phyloP scores from a whole-genome alignment of 2,797 vertebrate species.

The Lophotriccus pileatus region DNA sequence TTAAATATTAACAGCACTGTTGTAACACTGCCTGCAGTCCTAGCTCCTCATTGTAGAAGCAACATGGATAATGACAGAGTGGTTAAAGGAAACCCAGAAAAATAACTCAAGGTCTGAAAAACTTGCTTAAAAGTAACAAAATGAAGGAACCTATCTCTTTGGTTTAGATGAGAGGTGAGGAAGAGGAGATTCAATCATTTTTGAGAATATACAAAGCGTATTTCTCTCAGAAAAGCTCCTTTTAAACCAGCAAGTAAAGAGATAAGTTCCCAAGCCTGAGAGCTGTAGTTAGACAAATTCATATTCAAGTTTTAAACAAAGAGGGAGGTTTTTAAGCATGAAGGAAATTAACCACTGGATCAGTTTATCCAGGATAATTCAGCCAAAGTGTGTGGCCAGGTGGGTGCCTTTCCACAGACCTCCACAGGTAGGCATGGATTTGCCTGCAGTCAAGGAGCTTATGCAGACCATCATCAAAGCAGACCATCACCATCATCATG shows the following conservation, averaged over 20 bases:
- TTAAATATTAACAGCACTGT: neutral
- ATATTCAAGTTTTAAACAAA: neutral
- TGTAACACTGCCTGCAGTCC: neutral
- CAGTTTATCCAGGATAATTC: neutral
- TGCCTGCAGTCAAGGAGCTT: neutral
- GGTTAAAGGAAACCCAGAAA: neutral
- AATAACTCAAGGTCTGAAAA: neutral
- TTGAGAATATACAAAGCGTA: neutral
- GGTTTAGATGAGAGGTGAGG: neutral
- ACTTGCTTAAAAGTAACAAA: neutral
- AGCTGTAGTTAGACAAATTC: neutral
- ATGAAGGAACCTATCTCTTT: neutral
- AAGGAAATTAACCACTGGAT: neutral
- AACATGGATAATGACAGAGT: neutral
- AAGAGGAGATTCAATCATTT: neutral
- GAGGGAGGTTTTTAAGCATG: neutral
- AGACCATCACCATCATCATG: neutral
- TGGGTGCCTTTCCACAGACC: neutral
- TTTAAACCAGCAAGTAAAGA: neutral
- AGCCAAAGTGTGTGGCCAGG: neutral
- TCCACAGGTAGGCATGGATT: neutral
- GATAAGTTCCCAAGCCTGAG: neutral
- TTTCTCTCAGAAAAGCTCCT: neutral
- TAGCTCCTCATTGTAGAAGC: neutral
- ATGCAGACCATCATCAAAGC: neutral